These are phyloP conservation scores for Mnemiopsis leidyi DNA, from an alignment of 37 sponge, comb jelly and placozoan genomes.

Conservation along the genomic window DNA sequence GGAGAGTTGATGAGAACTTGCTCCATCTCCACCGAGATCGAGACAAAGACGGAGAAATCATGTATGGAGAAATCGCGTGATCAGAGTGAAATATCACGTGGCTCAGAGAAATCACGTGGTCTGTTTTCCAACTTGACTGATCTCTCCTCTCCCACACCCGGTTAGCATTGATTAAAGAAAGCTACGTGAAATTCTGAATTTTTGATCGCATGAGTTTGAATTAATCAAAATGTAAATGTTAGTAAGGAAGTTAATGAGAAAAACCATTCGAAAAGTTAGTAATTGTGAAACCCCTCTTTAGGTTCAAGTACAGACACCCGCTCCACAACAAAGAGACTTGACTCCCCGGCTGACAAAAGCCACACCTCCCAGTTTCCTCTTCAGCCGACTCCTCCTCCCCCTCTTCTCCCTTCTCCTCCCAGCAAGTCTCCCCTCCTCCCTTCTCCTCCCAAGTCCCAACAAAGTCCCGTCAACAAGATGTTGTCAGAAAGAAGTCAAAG, in stretches of 20 bases:
- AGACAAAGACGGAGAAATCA: not conserved
- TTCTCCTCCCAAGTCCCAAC: not conserved
- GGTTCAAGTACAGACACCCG: conserved; percentile 1
- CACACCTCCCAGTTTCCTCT: not conserved
- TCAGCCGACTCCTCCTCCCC: not conserved
- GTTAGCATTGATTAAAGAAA: not conserved
- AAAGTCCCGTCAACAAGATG: not conserved
- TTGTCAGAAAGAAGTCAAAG: not conserved
- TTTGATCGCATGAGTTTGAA: no score
- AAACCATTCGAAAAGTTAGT: no score
- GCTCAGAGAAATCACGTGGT: not conserved
- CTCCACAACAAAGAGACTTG: not conserved
- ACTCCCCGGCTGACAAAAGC: not conserved
- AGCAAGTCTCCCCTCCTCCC: conserved; percentile 11
- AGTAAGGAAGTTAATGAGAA: no score
- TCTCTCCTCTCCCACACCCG: not conserved
- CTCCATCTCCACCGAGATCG: not conserved
- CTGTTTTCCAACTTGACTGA: conserved; percentile 15
- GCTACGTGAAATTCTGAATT: not conserved
- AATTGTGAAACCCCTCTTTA: not conserved
- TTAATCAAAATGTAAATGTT: no score
- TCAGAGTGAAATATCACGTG: not conserved
- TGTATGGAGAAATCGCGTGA: not conserved
- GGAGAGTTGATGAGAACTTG: conserved; percentile 13
- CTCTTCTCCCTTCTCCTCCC: not conserved